Evolutionary conservation across 2,113 vertebrate species (phyloP).

Genomic region (Amblyornis subalaris): DNA sequence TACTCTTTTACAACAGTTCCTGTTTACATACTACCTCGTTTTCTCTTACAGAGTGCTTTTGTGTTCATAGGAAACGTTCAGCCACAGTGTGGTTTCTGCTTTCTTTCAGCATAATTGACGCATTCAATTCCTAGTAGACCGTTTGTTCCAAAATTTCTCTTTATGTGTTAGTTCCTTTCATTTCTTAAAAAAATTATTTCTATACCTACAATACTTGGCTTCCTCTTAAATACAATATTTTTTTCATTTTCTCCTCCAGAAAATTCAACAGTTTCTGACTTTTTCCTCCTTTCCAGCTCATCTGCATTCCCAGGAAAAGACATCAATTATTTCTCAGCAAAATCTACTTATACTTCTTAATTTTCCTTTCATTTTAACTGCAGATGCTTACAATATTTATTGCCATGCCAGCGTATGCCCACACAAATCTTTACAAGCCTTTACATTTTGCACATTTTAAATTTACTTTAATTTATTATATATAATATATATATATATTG

Average conservation of each 20-base stretch:
- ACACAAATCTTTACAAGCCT: background rate
- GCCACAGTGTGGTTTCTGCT: background rate
- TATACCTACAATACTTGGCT: background rate
- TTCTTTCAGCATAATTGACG: background rate
- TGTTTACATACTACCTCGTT: background rate
- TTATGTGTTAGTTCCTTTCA: background rate
- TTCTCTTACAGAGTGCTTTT: background rate
- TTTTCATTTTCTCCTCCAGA: background rate
- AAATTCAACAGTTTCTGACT: background rate
- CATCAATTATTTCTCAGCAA: background rate
- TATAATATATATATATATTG: background rate
- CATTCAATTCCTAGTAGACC: background rate
- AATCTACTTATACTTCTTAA: background rate
- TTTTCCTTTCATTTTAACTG: background rate
- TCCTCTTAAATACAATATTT: background rate
- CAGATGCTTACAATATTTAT: background rate
- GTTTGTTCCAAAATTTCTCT: background rate
- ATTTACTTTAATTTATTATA: background rate
- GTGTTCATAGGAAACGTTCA: background rate
- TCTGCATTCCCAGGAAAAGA: background rate
- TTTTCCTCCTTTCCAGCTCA: background rate
- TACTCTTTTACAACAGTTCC: background rate
- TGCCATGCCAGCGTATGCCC: accelerated
- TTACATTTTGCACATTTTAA: background rate
- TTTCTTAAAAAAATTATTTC: too few species aligned